Percentiles rank a stretch among this genome's conserved stretches.
These are phyloP conservation scores for Asteroscopus sphinx DNA, from an alignment of 2,888 invertebrate genomes.

Conservation along the genomic window DNA sequence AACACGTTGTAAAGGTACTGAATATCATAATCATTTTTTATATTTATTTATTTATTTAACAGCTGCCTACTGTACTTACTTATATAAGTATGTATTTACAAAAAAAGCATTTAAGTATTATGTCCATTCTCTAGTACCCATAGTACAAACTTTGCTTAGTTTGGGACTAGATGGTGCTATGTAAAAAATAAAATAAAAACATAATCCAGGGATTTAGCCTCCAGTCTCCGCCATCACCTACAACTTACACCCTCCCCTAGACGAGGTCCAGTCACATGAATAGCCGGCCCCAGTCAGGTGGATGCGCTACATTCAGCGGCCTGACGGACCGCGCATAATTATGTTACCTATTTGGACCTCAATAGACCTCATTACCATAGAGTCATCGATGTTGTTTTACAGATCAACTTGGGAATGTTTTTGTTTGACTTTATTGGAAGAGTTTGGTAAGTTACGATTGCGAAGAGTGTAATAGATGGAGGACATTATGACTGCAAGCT, in stretches of 20 bases:
- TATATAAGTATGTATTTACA: too few species aligned
- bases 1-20: too few species aligned
- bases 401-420: slow-evolving; percentile 38
- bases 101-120: too few species aligned
- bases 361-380: slow-evolving; percentile 74
- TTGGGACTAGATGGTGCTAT: too few species aligned
- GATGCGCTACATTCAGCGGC: slow-evolving; percentile 60
- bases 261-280: slow-evolving; percentile 53
- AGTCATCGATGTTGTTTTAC: slow-evolving; percentile 51
- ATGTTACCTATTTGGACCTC: slow-evolving; percentile 70
- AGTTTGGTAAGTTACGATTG: neutral
- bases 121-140: too few species aligned
- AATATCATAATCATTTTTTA: too few species aligned
- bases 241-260: slow-evolving; percentile 26
- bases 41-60: too few species aligned
- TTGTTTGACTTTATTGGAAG: slow-evolving; percentile 36
- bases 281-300: slow-evolving; percentile 64
- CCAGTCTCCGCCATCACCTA: slow-evolving; percentile 17
- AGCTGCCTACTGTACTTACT: too few species aligned
- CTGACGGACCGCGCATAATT: slow-evolving; percentile 74
- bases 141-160: too few species aligned
- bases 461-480: neutral
- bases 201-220: too few species aligned
- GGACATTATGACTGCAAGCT: too few species aligned
- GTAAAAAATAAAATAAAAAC: too few species aligned